Evolutionary conservation across 35 echinoderm and acorn worm genomes (phyloP).

Genomic region (Apostichopus japonicus): DNA sequence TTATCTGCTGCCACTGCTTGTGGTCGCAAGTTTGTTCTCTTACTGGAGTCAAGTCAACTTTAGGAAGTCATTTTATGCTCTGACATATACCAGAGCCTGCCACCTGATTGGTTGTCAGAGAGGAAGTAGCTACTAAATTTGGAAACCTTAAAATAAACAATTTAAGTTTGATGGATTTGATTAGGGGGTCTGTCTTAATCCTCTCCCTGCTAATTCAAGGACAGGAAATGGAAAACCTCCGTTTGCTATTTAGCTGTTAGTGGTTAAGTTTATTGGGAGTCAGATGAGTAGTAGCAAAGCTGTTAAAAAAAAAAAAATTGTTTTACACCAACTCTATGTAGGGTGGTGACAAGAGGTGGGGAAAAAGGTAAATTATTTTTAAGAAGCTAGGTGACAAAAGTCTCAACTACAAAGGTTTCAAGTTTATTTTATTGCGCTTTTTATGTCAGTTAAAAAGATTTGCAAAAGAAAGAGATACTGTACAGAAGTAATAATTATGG

Average conservation of each 20-base stretch:
- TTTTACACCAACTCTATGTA: too few species aligned
- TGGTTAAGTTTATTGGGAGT: not conserved
- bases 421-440: too few species aligned
- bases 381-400: too few species aligned
- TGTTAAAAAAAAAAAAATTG: too few species aligned
- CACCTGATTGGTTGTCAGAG: not conserved
- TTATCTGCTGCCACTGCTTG: slow-evolving; percentile 16
- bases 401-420: too few species aligned
- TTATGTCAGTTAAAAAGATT: too few species aligned
- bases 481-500: too few species aligned
- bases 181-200: slow-evolving; percentile 14
- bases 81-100: slow-evolving; percentile 18
- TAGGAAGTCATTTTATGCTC: not conserved
- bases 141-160: slow-evolving; percentile 32
- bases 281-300: too few species aligned
- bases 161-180: slow-evolving; percentile 40
- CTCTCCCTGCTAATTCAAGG: slow-evolving; percentile 37
- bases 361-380: too few species aligned
- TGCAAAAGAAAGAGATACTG: too few species aligned
- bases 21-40: not conserved
- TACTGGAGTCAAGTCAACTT: slow-evolving; percentile 27
- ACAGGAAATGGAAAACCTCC: slow-evolving; percentile 34
- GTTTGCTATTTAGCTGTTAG: not conserved
- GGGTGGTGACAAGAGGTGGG: too few species aligned
- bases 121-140: slow-evolving; percentile 26